A percentile compares a stretch with the other conserved stretches of the same genome.
These are phyloP conservation scores for Scaptomyza pallida DNA, from an alignment of 1,140 invertebrate genomes.

Conservation along the genomic window DNA sequence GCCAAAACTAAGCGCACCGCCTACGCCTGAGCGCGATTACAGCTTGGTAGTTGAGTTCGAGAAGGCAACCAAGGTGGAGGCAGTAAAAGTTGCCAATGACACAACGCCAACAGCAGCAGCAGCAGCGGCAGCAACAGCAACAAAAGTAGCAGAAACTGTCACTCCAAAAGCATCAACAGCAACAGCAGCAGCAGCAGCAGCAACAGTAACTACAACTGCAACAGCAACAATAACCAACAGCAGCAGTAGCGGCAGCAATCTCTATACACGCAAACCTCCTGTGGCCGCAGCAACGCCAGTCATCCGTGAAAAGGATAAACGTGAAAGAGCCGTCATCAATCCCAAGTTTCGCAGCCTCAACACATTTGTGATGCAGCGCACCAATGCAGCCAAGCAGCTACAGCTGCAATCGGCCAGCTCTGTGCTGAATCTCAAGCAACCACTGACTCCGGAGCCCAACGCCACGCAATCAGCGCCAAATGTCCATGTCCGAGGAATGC, in stretches of 20 bases:
- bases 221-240: constrained; percentile 24
- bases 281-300: constrained; percentile 87
- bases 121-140: constrained; percentile 10
- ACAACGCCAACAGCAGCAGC: constrained; percentile 12
- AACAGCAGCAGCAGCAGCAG: constrained; percentile 76
- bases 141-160: no score
- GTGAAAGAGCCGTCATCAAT: constrained; percentile 88
- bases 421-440: constrained; percentile 71
- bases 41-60: constrained; percentile 77
- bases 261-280: constrained; percentile 86
- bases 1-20: constrained; percentile 73
- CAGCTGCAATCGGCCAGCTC: constrained; percentile 74
- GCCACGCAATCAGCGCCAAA: constrained; percentile 85
- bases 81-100: constrained; percentile 7
- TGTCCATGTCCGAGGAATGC: constrained; percentile 90
- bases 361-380: constrained; percentile 77
- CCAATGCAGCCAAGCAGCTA: constrained; percentile 75
- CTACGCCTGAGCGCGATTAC: constrained; percentile 80
- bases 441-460: constrained; percentile 86
- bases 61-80: constrained; percentile 52
- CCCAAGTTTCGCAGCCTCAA: constrained; percentile 86
- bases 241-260: constrained; percentile 31
- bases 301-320: constrained; percentile 90
- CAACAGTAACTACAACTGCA: constrained; percentile 16
- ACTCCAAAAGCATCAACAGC: background rate